A percentile compares a stretch with the other conserved stretches of the same genome.
phyloP scores from a whole-genome alignment of 2,113 vertebrate genomes.

The Psephotus haematonotus region DNA sequence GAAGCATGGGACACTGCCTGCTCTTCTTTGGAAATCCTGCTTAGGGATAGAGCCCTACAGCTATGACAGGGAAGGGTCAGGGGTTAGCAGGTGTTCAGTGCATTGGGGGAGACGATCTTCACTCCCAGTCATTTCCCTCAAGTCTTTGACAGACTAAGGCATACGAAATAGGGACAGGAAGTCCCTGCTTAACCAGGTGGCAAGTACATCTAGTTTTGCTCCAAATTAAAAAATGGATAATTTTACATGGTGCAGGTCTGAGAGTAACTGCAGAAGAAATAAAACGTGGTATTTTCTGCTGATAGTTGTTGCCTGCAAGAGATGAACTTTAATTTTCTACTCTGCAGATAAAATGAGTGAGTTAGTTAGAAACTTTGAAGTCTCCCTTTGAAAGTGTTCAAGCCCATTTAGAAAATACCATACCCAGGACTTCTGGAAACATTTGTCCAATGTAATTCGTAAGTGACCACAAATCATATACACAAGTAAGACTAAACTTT shows the following conservation, averaged over 20 bases:
- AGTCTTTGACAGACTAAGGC: neutral
- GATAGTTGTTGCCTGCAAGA: neutral
- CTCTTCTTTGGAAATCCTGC: neutral
- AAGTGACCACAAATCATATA: neutral
- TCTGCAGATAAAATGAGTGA: neutral
- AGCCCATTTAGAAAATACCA: neutral
- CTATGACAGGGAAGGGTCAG: fast-evolving
- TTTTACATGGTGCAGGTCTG: neutral
- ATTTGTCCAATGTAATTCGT: neutral
- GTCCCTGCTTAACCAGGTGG: neutral
- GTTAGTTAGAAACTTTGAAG: neutral
- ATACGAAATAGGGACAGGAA: neutral
- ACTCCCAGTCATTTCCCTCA: neutral
- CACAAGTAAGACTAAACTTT: neutral
- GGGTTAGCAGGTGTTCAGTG: neutral
- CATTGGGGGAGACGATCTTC: neutral
- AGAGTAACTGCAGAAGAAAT: neutral
- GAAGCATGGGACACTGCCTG: neutral
- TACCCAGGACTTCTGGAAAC: neutral
- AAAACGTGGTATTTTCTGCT: neutral
- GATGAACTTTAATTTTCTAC: neutral
- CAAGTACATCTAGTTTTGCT: neutral
- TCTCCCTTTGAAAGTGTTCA: neutral
- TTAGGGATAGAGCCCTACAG: neutral
- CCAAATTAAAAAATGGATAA: fast-evolving